Evolutionary conservation across 2,797 vertebrate species (phyloP).

Genomic region (Pangasius macronema): DNA sequence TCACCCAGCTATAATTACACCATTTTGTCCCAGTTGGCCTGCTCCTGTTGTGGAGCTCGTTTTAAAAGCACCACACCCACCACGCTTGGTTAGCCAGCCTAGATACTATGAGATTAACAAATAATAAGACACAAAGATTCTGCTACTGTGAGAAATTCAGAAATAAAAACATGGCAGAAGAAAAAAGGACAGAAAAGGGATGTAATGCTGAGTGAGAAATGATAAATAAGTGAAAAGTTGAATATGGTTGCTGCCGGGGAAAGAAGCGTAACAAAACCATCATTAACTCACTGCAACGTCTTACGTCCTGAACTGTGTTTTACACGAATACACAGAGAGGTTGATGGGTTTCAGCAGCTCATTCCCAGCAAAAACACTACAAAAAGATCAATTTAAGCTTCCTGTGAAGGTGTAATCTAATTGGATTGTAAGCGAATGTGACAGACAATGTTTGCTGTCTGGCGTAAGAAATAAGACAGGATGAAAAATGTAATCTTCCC

Average conservation of each 20-base stretch:
- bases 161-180: background rate
- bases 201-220: background rate
- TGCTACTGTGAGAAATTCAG: background rate
- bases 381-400: background rate
- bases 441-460: slow-evolving; percentile 18
- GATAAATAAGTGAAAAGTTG: background rate
- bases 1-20: background rate
- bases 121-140: background rate
- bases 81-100: background rate
- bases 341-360: background rate
- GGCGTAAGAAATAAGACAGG: background rate
- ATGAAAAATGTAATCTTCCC: slow-evolving; percentile 8
- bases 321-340: background rate
- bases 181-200: background rate
- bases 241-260: background rate
- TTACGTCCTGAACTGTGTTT: background rate
- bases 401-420: background rate
- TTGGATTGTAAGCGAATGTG: background rate
- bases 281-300: background rate
- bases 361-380: background rate
- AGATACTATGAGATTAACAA: background rate
- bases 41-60: background rate
- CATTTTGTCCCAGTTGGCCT: background rate
- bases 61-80: background rate
- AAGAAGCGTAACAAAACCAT: background rate